Percentiles rank a stretch among this genome's conserved stretches.
phyloP scores from a whole-genome alignment of 2,888 invertebrate species.

The Leptinotarsa peninsularis region DNA sequence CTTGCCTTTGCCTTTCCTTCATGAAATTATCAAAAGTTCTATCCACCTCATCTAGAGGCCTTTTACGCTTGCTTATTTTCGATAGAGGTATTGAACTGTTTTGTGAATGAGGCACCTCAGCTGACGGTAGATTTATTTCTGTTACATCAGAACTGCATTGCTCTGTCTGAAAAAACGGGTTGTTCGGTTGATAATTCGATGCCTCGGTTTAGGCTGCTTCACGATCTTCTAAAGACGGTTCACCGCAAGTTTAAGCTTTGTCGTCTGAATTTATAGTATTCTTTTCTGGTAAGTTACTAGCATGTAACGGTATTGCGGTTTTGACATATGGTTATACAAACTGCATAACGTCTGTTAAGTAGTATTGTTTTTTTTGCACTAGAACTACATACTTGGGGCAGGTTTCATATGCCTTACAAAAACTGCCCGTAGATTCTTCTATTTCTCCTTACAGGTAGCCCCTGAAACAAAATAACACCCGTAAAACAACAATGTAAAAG shows the following conservation, averaged over 20 bases:
- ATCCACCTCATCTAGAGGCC: slow-evolving; percentile 20
- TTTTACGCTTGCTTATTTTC: slow-evolving; percentile 22
- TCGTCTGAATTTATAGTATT: no score
- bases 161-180: slow-evolving; percentile 17
- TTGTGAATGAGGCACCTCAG: not conserved
- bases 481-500: no score
- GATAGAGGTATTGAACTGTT: slow-evolving; percentile 9
- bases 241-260: not conserved
- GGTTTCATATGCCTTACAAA: slow-evolving; percentile 33
- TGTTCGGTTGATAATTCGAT: slow-evolving; percentile 25
- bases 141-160: not conserved
- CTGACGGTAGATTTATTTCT: slow-evolving; percentile 10
- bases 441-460: slow-evolving; percentile 11
- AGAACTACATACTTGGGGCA: no score
- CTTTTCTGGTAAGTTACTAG: no score
- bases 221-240: slow-evolving; percentile 11
- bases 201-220: slow-evolving; percentile 2
- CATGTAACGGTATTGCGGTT: not conserved
- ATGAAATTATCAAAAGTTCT: slow-evolving; percentile 23
- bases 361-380: slow-evolving; percentile 26
- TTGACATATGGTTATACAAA: slow-evolving; percentile 30
- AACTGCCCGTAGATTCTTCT: slow-evolving; percentile 30
- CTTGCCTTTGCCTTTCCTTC: slow-evolving; percentile 17
- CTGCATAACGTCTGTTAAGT: slow-evolving; percentile 33
- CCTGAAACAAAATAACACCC: slow-evolving; percentile 10